phyloP scores from a whole-genome alignment of 1,140 invertebrate genomes.

The Bombus terrestris region DNA sequence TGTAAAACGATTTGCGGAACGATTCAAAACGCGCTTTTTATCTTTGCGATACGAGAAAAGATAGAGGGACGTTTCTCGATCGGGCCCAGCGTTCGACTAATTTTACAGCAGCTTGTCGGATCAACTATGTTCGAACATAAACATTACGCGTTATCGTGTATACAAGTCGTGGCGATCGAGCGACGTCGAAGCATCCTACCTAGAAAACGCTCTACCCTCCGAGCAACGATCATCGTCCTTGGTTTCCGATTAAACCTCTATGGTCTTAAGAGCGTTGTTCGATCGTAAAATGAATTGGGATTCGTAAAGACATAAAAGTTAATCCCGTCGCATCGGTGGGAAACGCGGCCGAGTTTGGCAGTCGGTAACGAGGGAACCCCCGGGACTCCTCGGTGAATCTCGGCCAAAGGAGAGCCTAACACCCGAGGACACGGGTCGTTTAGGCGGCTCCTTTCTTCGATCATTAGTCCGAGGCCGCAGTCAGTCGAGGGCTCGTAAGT shows the following conservation, averaged over 20 bases:
- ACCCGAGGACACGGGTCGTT: constrained; percentile 81
- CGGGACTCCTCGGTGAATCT: constrained; percentile 60
- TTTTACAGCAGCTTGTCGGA: neutral
- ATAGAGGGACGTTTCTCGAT: too few species aligned
- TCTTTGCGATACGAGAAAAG: too few species aligned
- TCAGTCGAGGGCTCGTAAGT: constrained; percentile 61
- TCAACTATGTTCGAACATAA: too few species aligned
- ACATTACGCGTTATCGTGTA: too few species aligned
- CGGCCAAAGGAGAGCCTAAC: constrained; percentile 70
- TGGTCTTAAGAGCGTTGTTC: neutral
- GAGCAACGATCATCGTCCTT: neutral
- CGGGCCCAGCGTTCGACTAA: neutral
- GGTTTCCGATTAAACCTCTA: neutral
- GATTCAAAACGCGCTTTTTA: too few species aligned
- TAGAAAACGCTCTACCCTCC: neutral
- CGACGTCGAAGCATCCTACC: neutral
- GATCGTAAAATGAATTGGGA: neutral
- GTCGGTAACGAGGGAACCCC: constrained; percentile 63
- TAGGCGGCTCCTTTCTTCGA: constrained; percentile 82
- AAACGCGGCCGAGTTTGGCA: constrained; percentile 49
- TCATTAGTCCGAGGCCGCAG: constrained; percentile 77
- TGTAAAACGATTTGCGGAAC: too few species aligned
- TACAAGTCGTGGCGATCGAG: neutral
- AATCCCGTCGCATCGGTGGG: constrained; percentile 19
- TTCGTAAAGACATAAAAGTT: neutral